phyloP scores from a whole-genome alignment of 2,888 invertebrate species.

The Thymelicus acteon region DNA sequence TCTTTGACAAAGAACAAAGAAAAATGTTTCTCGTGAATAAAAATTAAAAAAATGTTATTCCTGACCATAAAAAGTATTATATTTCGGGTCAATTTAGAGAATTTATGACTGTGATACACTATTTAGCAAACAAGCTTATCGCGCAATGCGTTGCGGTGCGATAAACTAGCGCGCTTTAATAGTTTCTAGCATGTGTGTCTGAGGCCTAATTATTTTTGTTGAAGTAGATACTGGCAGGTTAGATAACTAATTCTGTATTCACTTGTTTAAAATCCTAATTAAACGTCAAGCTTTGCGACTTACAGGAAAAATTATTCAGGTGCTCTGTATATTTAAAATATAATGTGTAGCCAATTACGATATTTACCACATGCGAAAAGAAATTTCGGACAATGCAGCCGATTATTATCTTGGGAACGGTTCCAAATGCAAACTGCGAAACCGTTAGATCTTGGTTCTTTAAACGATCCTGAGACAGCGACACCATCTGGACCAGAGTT shows the following conservation, averaged over 20 bases:
- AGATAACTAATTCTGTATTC: constrained; percentile 17
- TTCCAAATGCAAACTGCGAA: constrained; percentile 51
- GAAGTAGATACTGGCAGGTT: constrained; percentile 17
- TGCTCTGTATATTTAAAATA: constrained; percentile 21
- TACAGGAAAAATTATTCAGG: constrained; percentile 31
- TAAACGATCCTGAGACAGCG: constrained; percentile 40
- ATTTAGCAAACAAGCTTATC: too few species aligned
- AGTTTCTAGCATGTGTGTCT: too few species aligned
- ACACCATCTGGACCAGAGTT: constrained; percentile 38
- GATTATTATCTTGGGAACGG: constrained; percentile 48
- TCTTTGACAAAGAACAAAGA: too few species aligned
- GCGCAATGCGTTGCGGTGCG: too few species aligned
- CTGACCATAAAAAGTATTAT: too few species aligned
- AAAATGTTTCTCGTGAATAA: too few species aligned
- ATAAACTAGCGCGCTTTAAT: too few species aligned
- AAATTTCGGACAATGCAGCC: constrained; percentile 50
- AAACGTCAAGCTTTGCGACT: constrained; percentile 16
- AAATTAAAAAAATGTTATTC: too few species aligned
- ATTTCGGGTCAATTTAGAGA: too few species aligned
- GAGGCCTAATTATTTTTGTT: too few species aligned
- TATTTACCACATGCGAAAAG: constrained; percentile 45
- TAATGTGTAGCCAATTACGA: constrained; percentile 28
- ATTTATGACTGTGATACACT: too few species aligned
- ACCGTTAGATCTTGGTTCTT: constrained; percentile 47
- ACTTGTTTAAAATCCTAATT: constrained; percentile 25